Evolutionary conservation across 2,888 invertebrate species (phyloP).

Genomic region (Pherbina coryleti): DNA sequence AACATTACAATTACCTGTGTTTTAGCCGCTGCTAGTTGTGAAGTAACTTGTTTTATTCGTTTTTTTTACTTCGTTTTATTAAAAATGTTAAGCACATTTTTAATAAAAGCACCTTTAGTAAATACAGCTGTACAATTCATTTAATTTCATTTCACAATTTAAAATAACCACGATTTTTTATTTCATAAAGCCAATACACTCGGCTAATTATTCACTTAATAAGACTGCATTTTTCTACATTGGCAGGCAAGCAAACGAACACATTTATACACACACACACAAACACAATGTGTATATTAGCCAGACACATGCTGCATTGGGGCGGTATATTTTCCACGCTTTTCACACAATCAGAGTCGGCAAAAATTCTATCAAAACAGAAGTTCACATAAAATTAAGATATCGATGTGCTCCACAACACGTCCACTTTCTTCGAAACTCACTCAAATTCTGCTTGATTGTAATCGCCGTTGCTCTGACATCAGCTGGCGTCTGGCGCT

Average conservation of each 20-base stretch:
- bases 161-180: not conserved
- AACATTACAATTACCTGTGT: not conserved
- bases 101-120: too few species aligned
- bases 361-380: not conserved
- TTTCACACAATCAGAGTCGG: not conserved
- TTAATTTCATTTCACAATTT: too few species aligned
- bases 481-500: conserved; percentile 15
- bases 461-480: not conserved
- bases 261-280: not conserved
- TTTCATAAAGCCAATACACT: not conserved
- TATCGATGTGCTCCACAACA: not conserved
- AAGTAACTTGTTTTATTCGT: too few species aligned
- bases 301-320: conserved; percentile 1
- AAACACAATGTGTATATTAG: conserved; percentile 4
- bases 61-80: too few species aligned
- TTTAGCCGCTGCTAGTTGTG: not conserved
- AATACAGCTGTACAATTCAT: too few species aligned
- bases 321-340: conserved; percentile 3
- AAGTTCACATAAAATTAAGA: not conserved
- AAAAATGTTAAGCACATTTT: too few species aligned
- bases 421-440: conserved; percentile 1
- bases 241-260: not conserved
- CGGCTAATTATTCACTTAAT: conserved; percentile 24
- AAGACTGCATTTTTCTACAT: not conserved
- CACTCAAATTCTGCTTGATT: conserved; percentile 11